phyloP scores from a whole-genome alignment of 1,140 invertebrate species.

The Dendrolimus punctatus region DNA sequence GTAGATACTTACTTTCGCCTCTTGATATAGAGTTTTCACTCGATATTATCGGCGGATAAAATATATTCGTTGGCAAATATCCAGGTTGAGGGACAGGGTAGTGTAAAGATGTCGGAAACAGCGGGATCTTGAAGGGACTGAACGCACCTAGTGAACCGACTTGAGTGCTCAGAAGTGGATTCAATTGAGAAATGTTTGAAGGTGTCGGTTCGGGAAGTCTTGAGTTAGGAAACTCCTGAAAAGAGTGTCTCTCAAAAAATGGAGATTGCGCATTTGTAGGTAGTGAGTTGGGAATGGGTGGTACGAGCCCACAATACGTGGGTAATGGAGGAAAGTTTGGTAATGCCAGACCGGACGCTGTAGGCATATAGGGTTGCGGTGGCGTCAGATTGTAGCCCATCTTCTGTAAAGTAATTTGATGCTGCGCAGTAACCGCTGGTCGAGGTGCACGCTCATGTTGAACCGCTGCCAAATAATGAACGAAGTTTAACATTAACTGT shows the following conservation, averaged over 20 bases:
- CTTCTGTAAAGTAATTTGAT: conserved; percentile 40
- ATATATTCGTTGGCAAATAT: conserved; percentile 49
- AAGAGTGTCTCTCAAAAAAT: conserved; percentile 32
- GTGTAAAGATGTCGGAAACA: conserved; percentile 41
- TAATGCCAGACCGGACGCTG: conserved; percentile 23
- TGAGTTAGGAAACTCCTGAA: conserved; percentile 31
- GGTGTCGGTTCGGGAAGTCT: conserved; percentile 31
- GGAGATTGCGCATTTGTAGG: conserved; percentile 30
- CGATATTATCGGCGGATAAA: conserved; percentile 41
- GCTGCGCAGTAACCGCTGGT: conserved; percentile 56
- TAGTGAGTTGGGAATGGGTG: conserved; percentile 56
- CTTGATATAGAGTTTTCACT: conserved; percentile 13
- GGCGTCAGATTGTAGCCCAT: conserved; percentile 52
- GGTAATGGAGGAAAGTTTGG: conserved; percentile 46
- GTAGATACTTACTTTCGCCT: neutral
- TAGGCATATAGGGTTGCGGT: conserved; percentile 30
- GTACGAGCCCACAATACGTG: conserved; percentile 57
- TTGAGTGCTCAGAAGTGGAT: conserved; percentile 29
- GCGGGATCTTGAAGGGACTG: conserved; percentile 50
- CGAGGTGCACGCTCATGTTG: conserved; percentile 91
- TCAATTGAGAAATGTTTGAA: conserved; percentile 28
- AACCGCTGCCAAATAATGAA: conserved; percentile 77
- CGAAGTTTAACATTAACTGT: no score
- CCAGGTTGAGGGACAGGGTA: conserved; percentile 40
- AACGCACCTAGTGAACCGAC: conserved; percentile 28